Conservation (phyloP, 2,113 vertebrate species). For the Oryzias melastigma region DNA sequence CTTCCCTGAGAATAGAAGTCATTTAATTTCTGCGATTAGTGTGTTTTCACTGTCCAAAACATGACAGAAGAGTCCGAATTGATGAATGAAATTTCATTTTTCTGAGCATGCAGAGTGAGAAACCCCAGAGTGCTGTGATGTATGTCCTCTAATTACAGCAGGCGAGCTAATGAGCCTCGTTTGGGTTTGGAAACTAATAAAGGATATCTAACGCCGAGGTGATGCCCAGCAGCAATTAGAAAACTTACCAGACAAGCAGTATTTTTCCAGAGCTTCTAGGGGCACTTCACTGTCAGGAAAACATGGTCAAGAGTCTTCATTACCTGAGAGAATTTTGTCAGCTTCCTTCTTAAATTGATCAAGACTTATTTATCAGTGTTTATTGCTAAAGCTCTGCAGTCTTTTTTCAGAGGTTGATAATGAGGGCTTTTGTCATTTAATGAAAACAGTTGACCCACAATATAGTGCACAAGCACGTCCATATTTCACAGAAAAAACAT, state of each 20-base stretch:
- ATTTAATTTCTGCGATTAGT: conserved; percentile 40
- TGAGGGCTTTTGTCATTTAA: too few species aligned
- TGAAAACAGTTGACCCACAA: too few species aligned
- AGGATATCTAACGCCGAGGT: conserved; percentile 67
- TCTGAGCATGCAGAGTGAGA: conserved; percentile 56
- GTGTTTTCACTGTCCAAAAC: conserved; percentile 54
- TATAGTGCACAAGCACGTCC: too few species aligned
- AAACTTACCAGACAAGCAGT: conserved; percentile 73
- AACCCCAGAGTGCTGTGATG: conserved; percentile 68
- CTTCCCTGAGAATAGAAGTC: conserved; percentile 9
- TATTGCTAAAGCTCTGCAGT: too few species aligned
- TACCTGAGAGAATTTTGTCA: conserved; percentile 65
- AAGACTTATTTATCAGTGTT: too few species aligned
- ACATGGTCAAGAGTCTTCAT: conserved; percentile 72
- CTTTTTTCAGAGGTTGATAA: too few species aligned
- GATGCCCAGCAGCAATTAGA: conserved; percentile 75
- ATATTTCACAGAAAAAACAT: too few species aligned
- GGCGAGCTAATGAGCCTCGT: conserved; percentile 68
- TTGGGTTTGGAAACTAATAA: conserved; percentile 74
- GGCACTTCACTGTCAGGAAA: conserved; percentile 42
- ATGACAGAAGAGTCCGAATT: conserved; percentile 58
- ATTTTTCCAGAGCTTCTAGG: conserved; percentile 48
- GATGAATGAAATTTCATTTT: conserved; percentile 73
- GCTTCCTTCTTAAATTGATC: conserved; percentile 64
- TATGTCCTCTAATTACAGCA: conserved; percentile 74